Conservation (phyloP, 2,797 vertebrate genomes). For the Ara ararauna region DNA sequence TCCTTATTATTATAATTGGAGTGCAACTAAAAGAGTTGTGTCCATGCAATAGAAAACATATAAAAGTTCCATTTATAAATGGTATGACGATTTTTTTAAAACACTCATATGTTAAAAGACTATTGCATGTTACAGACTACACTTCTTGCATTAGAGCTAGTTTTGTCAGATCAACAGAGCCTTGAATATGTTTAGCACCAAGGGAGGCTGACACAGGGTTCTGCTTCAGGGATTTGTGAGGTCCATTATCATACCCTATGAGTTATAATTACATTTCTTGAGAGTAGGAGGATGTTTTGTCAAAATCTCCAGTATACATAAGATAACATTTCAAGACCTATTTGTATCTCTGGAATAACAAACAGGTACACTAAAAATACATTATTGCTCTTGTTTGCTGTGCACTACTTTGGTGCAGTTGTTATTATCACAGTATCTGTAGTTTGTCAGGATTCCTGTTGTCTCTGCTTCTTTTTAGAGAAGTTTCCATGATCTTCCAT, state of each 20-base stretch:
- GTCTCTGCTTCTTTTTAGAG: neutral
- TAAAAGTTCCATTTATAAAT: neutral
- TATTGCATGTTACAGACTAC: neutral
- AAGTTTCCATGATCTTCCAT: neutral
- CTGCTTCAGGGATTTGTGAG: constrained; percentile 5
- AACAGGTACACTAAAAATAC: neutral
- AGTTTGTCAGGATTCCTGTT: neutral
- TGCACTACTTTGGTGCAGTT: neutral
- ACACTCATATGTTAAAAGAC: neutral
- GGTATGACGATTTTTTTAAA: neutral
- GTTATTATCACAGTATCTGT: neutral
- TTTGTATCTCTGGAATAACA: neutral
- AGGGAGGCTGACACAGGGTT: neutral
- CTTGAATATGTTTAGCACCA: neutral
- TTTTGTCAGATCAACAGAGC: neutral
- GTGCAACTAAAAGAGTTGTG: neutral
- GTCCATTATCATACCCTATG: neutral
- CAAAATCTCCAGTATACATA: neutral
- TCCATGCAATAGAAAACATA: neutral
- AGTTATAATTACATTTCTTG: constrained; percentile 28
- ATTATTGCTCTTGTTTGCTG: neutral
- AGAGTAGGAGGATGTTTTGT: neutral
- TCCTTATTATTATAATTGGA: neutral
- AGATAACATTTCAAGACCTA: neutral
- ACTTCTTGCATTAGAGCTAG: neutral